Evolutionary conservation across 2,888 invertebrate species (phyloP).

Genomic region (Euzophera pinguis): DNA sequence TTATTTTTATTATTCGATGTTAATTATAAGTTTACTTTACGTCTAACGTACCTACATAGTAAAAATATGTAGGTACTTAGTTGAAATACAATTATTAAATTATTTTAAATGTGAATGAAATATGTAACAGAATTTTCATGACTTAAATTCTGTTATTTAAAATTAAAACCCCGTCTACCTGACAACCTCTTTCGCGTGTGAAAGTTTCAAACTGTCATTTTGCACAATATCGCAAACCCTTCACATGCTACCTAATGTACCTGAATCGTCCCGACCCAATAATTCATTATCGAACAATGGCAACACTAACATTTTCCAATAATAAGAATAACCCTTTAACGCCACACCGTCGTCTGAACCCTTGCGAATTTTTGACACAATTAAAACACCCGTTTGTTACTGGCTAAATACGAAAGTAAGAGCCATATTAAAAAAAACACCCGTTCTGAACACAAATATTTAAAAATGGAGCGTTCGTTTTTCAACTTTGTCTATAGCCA

Average conservation of each 20-base stretch:
- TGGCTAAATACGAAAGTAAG: too few species aligned
- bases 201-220: slow-evolving; percentile 64
- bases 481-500: slow-evolving; percentile 68
- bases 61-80: too few species aligned
- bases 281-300: slow-evolving; percentile 76
- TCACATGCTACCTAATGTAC: slow-evolving; percentile 73
- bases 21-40: too few species aligned
- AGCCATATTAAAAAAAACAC: too few species aligned
- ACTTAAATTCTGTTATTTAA: neutral
- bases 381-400: slow-evolving; percentile 79
- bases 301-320: slow-evolving; percentile 69
- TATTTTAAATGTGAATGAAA: too few species aligned
- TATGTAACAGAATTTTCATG: too few species aligned
- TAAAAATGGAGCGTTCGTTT: slow-evolving; percentile 55
- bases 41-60: too few species aligned
- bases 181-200: slow-evolving; percentile 69
- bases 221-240: slow-evolving; percentile 61
- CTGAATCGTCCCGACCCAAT: slow-evolving; percentile 77
- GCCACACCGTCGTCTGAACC: slow-evolving; percentile 61
- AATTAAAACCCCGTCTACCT: slow-evolving; percentile 36
- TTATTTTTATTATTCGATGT: too few species aligned
- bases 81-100: too few species aligned
- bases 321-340: slow-evolving; percentile 76
- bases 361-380: slow-evolving; percentile 74
- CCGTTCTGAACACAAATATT: slow-evolving; percentile 75